phyloP scores from a whole-genome alignment of 2,888 invertebrate species.

The Elmis aenea region DNA sequence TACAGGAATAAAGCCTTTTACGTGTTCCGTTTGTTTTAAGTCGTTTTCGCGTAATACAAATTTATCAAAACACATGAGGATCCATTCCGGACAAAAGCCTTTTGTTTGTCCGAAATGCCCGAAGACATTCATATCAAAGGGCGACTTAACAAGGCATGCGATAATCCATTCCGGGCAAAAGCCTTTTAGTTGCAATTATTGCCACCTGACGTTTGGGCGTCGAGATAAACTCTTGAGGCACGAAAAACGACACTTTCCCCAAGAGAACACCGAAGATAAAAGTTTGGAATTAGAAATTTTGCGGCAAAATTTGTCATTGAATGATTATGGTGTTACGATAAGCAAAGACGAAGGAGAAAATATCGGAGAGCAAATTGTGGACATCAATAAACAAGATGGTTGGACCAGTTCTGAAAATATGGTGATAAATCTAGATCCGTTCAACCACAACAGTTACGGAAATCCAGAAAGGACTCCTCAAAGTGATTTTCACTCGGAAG shows the following conservation, averaged over 20 bases:
- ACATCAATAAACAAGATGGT: constrained; percentile 28
- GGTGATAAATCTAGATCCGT: constrained; percentile 59
- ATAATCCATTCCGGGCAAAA: constrained; percentile 63
- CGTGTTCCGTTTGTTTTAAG: constrained; percentile 67
- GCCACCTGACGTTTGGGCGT: constrained; percentile 61
- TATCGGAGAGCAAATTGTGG: constrained; percentile 11
- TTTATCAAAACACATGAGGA: constrained; percentile 67
- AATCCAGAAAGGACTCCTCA: constrained; percentile 28
- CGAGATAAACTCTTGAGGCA: constrained; percentile 65
- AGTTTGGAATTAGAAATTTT: constrained; percentile 37
- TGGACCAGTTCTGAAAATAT: constrained; percentile 48
- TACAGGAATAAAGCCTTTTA: constrained; percentile 69
- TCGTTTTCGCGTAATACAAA: constrained; percentile 75
- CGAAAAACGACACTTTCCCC: constrained; percentile 57
- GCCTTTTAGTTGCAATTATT: constrained; percentile 61
- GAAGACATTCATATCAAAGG: constrained; percentile 65
- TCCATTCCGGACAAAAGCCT: constrained; percentile 66
- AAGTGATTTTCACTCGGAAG: constrained; percentile 16
- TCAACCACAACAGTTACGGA: constrained; percentile 45
- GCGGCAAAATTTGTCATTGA: constrained; percentile 34
- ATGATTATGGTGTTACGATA: constrained; percentile 30
- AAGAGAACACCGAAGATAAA: constrained; percentile 36
- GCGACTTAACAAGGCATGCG: constrained; percentile 62
- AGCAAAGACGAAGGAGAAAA: constrained; percentile 15
- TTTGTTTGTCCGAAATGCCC: constrained; percentile 69